A percentile compares a stretch with the other conserved stretches of the same genome.
phyloP scores from a whole-genome alignment of 2,797 vertebrate genomes.

The Falco novaeseelandiae region DNA sequence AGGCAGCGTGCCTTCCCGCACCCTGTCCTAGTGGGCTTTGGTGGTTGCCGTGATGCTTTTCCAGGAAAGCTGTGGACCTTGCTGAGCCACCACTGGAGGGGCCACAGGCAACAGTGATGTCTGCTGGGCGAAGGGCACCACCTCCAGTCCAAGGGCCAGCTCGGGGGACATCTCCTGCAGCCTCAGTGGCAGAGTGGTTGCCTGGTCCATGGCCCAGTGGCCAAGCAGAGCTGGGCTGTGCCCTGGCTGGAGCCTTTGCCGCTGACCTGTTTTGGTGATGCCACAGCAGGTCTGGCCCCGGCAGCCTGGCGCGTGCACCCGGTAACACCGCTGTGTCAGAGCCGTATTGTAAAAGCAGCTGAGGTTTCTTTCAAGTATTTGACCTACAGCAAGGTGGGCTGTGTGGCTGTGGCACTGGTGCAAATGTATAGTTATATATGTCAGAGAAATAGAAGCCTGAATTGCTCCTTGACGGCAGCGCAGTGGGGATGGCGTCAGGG shows the following conservation, averaged over 20 bases:
- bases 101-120: fast-evolving
- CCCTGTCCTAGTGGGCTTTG: fast-evolving
- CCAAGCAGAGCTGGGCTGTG: not conserved
- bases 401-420: not conserved
- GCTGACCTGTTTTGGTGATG: fast-evolving
- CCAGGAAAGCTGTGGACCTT: not conserved
- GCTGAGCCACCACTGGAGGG: not conserved
- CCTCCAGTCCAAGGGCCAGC: not conserved
- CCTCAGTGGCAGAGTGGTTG: not conserved
- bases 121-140: not conserved
- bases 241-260: not conserved
- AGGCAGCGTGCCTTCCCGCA: fast-evolving
- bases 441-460: not conserved
- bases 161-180: not conserved
- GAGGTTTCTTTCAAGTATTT: not conserved
- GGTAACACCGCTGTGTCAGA: not conserved
- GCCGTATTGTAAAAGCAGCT: not conserved
- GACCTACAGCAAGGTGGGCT: fast-evolving
- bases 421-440: fast-evolving
- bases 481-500: not conserved
- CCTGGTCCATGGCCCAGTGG: fast-evolving
- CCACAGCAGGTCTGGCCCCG: not conserved
- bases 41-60: not conserved
- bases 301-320: not conserved
- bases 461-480: not conserved